Percentiles rank a stretch among this genome's conserved stretches.
Evolutionary conservation across 1,140 invertebrate genomes (phyloP).

Genomic region (Rhyzopertha dominica): DNA sequence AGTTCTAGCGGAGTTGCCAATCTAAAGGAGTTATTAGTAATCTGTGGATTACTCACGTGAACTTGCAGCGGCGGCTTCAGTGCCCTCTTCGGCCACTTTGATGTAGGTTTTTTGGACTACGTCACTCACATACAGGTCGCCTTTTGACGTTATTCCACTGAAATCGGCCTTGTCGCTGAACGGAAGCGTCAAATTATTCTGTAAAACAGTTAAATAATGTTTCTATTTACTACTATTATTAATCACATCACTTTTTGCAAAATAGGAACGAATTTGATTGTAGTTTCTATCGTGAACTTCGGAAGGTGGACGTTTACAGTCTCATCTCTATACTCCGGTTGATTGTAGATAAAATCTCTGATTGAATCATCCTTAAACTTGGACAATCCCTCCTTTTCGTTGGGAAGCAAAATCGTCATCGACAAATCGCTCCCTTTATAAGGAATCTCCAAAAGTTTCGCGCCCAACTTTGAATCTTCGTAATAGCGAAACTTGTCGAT

Average conservation of each 20-base stretch:
- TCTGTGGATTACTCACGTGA: slow-evolving; percentile 48
- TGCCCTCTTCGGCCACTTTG: slow-evolving; percentile 63
- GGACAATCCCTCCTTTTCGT: slow-evolving; percentile 52
- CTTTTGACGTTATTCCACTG: slow-evolving; percentile 44
- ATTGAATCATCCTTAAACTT: slow-evolving; percentile 31
- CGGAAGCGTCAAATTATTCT: slow-evolving; percentile 50
- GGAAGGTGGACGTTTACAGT: slow-evolving; percentile 39
- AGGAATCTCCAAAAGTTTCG: slow-evolving; percentile 53
- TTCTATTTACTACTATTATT: not conserved
- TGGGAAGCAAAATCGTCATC: slow-evolving; percentile 62
- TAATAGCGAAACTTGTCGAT: slow-evolving; percentile 51
- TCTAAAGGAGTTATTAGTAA: too few relatives aligned
- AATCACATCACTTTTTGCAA: slow-evolving; percentile 40
- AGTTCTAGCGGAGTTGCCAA: too few relatives aligned
- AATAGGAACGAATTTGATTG: slow-evolving; percentile 39
- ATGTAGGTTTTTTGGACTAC: slow-evolving; percentile 60
- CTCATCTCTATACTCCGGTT: slow-evolving; percentile 23
- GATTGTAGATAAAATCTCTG: slow-evolving; percentile 25
- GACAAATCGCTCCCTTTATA: slow-evolving; percentile 55
- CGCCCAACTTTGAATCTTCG: slow-evolving; percentile 47
- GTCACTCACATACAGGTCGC: slow-evolving; percentile 20
- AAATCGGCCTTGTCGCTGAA: slow-evolving; percentile 52
- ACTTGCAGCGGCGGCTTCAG: slow-evolving; percentile 61
- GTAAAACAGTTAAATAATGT: slow-evolving; percentile 14
- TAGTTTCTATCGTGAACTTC: slow-evolving; percentile 46